Evolutionary conservation across 2,888 invertebrate genomes (phyloP).

Genomic region (Drosophila nr. perissopoda): DNA sequence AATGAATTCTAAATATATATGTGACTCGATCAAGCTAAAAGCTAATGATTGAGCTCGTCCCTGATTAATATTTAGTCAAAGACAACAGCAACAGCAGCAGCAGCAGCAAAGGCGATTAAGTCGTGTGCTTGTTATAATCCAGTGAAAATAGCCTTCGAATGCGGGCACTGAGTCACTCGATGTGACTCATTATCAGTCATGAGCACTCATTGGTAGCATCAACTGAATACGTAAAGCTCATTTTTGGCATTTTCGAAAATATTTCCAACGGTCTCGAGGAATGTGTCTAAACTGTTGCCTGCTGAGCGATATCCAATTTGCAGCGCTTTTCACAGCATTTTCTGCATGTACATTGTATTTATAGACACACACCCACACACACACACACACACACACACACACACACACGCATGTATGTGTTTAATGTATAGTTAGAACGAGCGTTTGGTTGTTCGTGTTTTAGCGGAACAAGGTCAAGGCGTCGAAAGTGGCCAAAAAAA

Average conservation of each 20-base stretch:
- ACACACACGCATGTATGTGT: not conserved
- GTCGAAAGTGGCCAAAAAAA: conserved; percentile 44
- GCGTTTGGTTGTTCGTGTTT: conserved; percentile 28
- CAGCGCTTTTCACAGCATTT: conserved; percentile 31
- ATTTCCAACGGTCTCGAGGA: conserved; percentile 42
- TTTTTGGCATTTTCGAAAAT: conserved; percentile 20
- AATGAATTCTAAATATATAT: conserved; percentile 32
- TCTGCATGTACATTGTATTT: conserved; percentile 49
- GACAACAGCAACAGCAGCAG: not conserved
- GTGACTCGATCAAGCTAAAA: conserved; percentile 12
- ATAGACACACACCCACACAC: conserved; percentile 34
- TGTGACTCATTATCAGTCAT: conserved; percentile 28
- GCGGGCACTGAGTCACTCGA: conserved; percentile 24
- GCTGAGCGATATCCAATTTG: conserved; percentile 23
- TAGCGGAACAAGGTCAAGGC: conserved; percentile 74
- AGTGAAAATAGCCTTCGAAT: conserved; percentile 41
- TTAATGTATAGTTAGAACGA: conserved; percentile 7
- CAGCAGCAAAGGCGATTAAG: conserved; percentile 7
- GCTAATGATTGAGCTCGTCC: conserved; percentile 37
- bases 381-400: not conserved
- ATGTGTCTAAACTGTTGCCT: conserved; percentile 30
- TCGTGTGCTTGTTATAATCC: conserved; percentile 15
- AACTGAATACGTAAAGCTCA: not conserved
- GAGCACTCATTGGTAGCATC: not conserved
- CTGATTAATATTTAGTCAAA: conserved; percentile 37